Evolutionary conservation across 2,797 vertebrate genomes (phyloP), one percentile per base, ranked within the genome.

Genomic region (Erpetoichthys calabaricus): DNA sequence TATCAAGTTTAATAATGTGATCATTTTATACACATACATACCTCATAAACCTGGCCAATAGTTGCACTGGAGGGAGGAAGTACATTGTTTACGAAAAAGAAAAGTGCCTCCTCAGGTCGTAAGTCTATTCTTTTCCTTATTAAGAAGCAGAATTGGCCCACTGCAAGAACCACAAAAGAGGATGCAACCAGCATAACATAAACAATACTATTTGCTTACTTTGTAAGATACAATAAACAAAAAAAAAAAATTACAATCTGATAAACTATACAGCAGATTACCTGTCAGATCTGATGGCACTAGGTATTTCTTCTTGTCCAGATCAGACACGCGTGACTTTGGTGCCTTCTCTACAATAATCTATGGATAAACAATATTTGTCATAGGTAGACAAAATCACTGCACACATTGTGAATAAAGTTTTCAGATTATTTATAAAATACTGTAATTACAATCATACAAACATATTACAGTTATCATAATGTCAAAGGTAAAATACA

Each of bases 271-370:
- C 49, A 4, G 8, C 5, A 45, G 4, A 4, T 72, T 42, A 86
- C 86, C 86, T 79, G 86, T 88, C 65, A 88, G 70, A 69, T 88
- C 86, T 61, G 86, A 83, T 46, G 84, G 86, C 64, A 88, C 86
- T 3, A 88, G 67, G 55, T 84, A 88, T 70, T 88, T 88, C 73
- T 88, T 88, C 72, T 88, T 88, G 74, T 88, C 86, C 65, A 87
- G 68, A 43, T 87, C 85, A 61, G 85, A 83, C 56, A 81, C 84
- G 62, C 84, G 73, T 64, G 86, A 85, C 67, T 83, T 77, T 1
- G 64, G 49, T 25, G 82, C 74, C 59, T 80, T 75, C 65, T 88
- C 85, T 54, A 88, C 81, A 51, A 88, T 88, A 53, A 88, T 85
- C 86, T 88, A 59, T 2, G 25, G 25, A 25, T 43, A 25, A 25